phyloP scores from a whole-genome alignment of 2,113 vertebrate genomes.

The Bathybates hornii region DNA sequence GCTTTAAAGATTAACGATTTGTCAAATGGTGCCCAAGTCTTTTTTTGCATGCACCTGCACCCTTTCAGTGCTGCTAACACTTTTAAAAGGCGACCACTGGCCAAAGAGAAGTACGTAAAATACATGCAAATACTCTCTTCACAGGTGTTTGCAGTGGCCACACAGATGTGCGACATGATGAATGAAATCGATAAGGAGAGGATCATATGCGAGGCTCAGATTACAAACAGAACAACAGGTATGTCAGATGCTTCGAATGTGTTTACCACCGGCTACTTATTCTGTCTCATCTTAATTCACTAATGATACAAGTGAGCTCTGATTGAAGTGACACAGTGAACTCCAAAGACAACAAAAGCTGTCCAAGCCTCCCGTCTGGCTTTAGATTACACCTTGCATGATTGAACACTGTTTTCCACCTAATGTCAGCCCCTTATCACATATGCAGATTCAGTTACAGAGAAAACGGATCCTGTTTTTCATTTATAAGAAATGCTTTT shows the following conservation, averaged over 20 bases:
- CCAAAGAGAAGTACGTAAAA: background rate
- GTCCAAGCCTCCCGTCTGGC: background rate
- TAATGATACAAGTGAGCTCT: background rate
- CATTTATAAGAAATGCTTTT: background rate
- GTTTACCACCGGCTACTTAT: background rate
- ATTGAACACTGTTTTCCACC: constrained; percentile 5
- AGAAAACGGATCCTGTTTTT: background rate
- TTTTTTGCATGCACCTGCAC: background rate
- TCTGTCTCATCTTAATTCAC: background rate
- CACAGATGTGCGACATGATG: constrained; percentile 60
- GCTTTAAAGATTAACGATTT: background rate
- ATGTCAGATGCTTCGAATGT: background rate
- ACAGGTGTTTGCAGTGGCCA: constrained; percentile 44
- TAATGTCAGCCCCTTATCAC: background rate
- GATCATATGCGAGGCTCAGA: constrained; percentile 40
- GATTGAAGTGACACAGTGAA: background rate
- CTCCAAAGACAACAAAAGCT: constrained; percentile 22
- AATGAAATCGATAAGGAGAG: constrained; percentile 46
- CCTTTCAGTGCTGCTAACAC: background rate
- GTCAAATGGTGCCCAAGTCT: background rate
- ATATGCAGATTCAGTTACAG: background rate
- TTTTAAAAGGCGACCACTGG: background rate
- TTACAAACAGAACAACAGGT: constrained; percentile 61
- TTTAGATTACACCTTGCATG: background rate
- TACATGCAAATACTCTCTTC: background rate